These are phyloP conservation scores for Madoqua kirkii DNA, from an alignment of 2,113 vertebrate species.

Conservation along the genomic window DNA sequence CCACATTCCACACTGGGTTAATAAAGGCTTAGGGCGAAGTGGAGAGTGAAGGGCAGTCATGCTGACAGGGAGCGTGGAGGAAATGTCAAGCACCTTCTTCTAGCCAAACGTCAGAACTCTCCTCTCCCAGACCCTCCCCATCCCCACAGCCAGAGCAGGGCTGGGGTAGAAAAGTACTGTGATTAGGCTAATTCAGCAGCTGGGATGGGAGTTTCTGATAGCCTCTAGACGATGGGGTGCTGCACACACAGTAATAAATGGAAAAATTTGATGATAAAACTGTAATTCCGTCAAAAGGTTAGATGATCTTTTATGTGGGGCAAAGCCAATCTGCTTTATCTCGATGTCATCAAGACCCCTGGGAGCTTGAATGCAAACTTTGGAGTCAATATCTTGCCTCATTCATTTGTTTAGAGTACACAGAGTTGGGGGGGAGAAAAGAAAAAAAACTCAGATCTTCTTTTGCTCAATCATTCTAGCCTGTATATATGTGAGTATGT, in stretches of 20 bases:
- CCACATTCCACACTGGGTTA: constrained; percentile 56
- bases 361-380: not conserved
- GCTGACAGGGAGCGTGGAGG: not conserved
- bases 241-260: constrained; percentile 29
- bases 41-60: not conserved
- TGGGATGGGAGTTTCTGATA: not conserved
- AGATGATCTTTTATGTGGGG: not conserved
- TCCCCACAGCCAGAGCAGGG: constrained; percentile 8
- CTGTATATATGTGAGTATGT: not conserved
- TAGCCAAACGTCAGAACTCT: constrained; percentile 10
- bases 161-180: constrained; percentile 16
- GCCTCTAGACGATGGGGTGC: not conserved
- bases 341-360: not conserved
- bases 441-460: not conserved
- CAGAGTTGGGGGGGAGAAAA: not conserved
- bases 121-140: not conserved
- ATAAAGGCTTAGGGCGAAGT: constrained; percentile 58
- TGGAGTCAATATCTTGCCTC: constrained; percentile 6
- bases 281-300: constrained; percentile 25
- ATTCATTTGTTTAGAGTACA: constrained; percentile 10
- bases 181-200: constrained; percentile 36
- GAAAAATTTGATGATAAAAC: constrained; percentile 26
- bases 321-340: constrained; percentile 13
- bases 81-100: constrained; percentile 65
- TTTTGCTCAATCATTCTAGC: not conserved